Percentiles rank a stretch among this genome's conserved stretches.
These are phyloP conservation scores for Drosophila kuntzei DNA, from an alignment of 2,888 invertebrate species.

Conservation along the genomic window DNA sequence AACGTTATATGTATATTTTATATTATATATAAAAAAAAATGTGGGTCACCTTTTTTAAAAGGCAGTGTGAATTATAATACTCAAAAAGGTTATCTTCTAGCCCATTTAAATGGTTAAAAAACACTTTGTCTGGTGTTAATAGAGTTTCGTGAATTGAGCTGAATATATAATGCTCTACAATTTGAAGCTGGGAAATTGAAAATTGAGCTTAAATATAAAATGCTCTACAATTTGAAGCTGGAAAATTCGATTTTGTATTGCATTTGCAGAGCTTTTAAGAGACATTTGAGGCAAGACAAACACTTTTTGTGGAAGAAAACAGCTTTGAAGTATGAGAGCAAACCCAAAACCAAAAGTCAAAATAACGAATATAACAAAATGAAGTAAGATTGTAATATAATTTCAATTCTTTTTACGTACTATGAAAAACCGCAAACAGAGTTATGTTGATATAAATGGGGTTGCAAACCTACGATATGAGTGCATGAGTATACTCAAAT, in stretches of 20 bases:
- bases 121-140: conserved; percentile 50
- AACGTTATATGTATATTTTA: too few species aligned
- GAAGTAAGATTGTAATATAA: conserved; percentile 53
- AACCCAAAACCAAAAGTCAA: conserved; percentile 16
- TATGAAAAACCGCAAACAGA: conserved; percentile 45
- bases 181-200: conserved; percentile 16
- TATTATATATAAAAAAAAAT: too few species aligned
- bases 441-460: conserved; percentile 63
- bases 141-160: conserved; percentile 46
- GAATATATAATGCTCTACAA: conserved; percentile 56
- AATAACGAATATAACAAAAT: conserved; percentile 28
- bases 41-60: too few species aligned
- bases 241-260: conserved; percentile 31
- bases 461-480: conserved; percentile 40
- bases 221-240: too few species aligned
- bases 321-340: not conserved
- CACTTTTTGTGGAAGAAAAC: conserved; percentile 18
- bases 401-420: conserved; percentile 35
- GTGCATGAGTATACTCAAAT: conserved; percentile 4
- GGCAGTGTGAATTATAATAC: too few species aligned
- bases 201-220: not conserved
- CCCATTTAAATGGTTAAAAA: not conserved
- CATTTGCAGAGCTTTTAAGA: conserved; percentile 29
- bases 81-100: not conserved
- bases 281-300: conserved; percentile 22